Percentiles rank a stretch among this genome's conserved stretches.
phyloP scores from a whole-genome alignment of 2,888 invertebrate species.

The Sipunculus nudus region DNA sequence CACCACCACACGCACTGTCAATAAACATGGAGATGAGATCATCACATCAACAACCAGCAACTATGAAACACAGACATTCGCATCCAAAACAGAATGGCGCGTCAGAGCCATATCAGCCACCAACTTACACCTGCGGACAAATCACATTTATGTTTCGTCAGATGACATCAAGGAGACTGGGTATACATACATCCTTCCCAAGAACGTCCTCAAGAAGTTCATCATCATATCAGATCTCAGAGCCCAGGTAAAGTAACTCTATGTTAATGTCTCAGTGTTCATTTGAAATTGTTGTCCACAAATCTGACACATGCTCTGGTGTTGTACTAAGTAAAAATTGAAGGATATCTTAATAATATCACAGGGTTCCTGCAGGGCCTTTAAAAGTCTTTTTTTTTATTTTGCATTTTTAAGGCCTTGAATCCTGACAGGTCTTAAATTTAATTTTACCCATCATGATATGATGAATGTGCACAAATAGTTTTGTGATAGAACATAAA shows the following conservation, averaged over 20 bases:
- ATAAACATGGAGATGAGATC: constrained; percentile 99
- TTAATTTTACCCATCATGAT: no score
- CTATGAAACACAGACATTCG: constrained; percentile 96
- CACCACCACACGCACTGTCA: constrained; percentile 97
- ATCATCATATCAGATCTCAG: constrained; percentile 98
- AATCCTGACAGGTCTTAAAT: no score
- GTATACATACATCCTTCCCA: constrained; percentile 84
- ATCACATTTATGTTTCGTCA: constrained; percentile 99
- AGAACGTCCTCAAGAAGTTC: constrained; percentile 98
- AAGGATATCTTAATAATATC: no score
- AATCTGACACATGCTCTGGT: no score
- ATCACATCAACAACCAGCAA: constrained; percentile 99
- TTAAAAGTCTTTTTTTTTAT: no score
- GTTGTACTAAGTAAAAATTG: no score
- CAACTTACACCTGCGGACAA: constrained; percentile 94
- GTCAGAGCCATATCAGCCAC: constrained; percentile 97
- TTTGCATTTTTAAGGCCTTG: no score
- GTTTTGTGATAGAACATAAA: no score
- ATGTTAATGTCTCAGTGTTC: neutral
- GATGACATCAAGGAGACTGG: constrained; percentile 99
- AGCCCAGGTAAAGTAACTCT: constrained; percentile 76
- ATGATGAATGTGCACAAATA: no score
- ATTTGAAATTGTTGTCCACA: neutral
- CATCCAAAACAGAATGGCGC: constrained; percentile 99
- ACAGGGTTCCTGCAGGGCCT: no score